These are phyloP conservation scores for Cyrtorhinus lividipennis DNA, from an alignment of 1,140 invertebrate species.

Conservation along the genomic window DNA sequence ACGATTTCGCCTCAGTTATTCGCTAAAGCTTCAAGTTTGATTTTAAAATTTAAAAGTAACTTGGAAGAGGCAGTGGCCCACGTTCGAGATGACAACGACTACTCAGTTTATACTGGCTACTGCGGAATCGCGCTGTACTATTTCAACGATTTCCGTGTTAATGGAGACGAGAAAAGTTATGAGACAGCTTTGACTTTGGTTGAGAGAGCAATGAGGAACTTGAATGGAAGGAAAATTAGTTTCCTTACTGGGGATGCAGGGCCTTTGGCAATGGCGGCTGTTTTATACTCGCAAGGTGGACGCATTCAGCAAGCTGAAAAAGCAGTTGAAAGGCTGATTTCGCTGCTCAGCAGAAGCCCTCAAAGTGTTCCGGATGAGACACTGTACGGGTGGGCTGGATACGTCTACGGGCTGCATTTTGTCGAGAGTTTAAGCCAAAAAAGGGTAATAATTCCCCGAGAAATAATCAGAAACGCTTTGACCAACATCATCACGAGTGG, in stretches of 20 bases:
- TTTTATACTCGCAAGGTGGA: conserved; percentile 13
- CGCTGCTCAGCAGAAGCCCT: not conserved
- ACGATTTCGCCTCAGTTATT: not conserved
- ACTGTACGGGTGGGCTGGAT: conserved; percentile 41
- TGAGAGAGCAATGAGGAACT: not conserved
- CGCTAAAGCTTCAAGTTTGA: not conserved
- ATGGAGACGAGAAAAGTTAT: not conserved
- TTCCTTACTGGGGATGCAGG: conserved; percentile 22
- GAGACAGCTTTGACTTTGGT: not conserved
- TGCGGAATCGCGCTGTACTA: conserved; percentile 35
- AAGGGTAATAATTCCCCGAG: too few species aligned
- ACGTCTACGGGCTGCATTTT: conserved; percentile 35
- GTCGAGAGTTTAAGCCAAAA: conserved; percentile 25
- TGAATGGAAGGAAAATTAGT: conserved; percentile 18
- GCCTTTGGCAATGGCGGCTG: conserved; percentile 20
- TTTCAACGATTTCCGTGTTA: not conserved
- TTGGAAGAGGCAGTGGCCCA: not conserved
- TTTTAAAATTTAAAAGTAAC: conserved; percentile 7
- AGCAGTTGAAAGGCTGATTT: conserved; percentile 4
- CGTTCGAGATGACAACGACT: conserved; percentile 26
- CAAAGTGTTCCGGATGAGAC: conserved; percentile 32
- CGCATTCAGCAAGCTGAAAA: not conserved
- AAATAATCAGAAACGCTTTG: too few species aligned
- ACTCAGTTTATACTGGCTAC: conserved; percentile 37
- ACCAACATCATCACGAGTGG: too few species aligned